A percentile compares a stretch with the other conserved stretches of the same genome.
phyloP scores from a whole-genome alignment of 2,797 vertebrate species.

The Alosa sapidissima region DNA sequence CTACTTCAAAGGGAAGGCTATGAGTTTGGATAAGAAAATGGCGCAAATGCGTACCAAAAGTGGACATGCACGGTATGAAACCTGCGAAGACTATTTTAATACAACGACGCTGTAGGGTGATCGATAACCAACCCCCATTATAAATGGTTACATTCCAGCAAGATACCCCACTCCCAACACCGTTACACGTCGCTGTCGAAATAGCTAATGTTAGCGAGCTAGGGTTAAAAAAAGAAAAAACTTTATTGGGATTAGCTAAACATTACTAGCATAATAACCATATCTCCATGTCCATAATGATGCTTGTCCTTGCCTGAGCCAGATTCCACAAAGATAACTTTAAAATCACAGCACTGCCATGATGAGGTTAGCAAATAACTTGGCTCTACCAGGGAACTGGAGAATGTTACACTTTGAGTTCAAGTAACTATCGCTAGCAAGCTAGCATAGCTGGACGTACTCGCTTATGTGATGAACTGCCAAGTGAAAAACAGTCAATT shows the following conservation, averaged over 20 bases:
- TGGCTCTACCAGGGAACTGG: not conserved
- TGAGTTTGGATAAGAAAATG: constrained; percentile 4
- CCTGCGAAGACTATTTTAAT: not conserved
- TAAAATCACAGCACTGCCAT: not conserved
- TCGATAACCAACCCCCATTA: not conserved
- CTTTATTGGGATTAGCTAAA: not conserved
- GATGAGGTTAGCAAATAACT: not conserved
- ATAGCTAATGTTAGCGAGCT: constrained; percentile 8
- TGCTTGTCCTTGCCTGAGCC: not conserved
- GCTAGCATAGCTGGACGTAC: not conserved
- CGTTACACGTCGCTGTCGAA: constrained; percentile 23
- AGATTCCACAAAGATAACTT: not conserved
- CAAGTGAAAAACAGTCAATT: not conserved
- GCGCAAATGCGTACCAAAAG: constrained; percentile 7
- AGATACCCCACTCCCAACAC: not conserved
- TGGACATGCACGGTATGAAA: not conserved
- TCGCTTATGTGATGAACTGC: not conserved
- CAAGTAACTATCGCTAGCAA: not conserved
- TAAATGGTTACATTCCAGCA: not conserved
- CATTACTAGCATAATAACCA: not conserved
- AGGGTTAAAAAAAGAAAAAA: not conserved
- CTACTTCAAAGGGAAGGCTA: constrained; percentile 2
- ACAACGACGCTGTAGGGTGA: not conserved
- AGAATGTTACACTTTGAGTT: not conserved
- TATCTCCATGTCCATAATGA: not conserved